phyloP scores from a whole-genome alignment of 2,797 vertebrate genomes.

The Mormyrops boulengeri region DNA sequence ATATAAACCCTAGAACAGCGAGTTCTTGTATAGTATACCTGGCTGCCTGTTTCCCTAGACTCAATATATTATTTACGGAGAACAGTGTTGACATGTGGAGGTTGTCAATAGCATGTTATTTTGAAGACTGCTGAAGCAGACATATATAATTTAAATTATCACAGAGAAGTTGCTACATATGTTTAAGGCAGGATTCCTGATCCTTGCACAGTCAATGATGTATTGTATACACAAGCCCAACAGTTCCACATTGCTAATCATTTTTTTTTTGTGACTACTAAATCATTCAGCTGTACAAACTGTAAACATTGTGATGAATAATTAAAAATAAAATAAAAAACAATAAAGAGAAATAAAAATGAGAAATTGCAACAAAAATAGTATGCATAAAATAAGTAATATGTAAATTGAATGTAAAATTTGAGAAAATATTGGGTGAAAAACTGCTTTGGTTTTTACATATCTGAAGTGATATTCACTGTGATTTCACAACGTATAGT shows the following conservation, averaged over 20 bases:
- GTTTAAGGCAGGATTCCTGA: neutral
- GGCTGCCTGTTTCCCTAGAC: neutral
- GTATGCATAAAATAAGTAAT: neutral
- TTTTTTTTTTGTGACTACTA: neutral
- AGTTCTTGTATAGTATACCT: neutral
- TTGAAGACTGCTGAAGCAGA: neutral
- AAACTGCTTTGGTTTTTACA: neutral
- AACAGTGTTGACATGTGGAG: neutral
- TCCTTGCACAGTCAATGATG: neutral
- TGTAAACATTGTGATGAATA: neutral
- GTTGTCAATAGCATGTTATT: neutral
- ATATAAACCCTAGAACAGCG: neutral
- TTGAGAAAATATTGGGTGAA: neutral
- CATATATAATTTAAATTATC: neutral
- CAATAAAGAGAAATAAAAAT: neutral
- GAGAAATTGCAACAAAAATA: neutral
- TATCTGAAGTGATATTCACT: neutral
- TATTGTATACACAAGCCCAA: neutral
- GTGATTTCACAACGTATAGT: neutral
- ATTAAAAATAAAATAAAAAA: neutral
- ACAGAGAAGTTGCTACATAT: neutral
- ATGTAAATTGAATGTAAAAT: neutral
- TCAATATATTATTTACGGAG: neutral
- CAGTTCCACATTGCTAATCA: neutral
- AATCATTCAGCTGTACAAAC: neutral